Conservation (phyloP, 2,797 vertebrate species). For the Odontamblyopus rebecca region DNA sequence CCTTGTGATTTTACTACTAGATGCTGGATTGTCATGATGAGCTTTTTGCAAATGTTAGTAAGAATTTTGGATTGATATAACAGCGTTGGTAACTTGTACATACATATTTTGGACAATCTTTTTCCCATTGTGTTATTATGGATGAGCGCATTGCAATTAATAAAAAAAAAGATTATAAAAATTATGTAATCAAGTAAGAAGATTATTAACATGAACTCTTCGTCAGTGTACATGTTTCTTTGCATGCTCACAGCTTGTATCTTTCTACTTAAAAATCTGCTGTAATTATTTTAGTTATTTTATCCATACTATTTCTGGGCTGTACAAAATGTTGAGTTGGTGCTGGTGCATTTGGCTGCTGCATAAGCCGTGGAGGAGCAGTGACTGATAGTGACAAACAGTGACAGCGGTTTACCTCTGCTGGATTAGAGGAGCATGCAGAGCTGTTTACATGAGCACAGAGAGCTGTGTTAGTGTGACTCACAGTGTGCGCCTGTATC, state of each 20-base stretch:
- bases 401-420: conserved; percentile 60
- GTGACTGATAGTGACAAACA: conserved; percentile 53
- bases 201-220: too few relatives aligned
- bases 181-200: too few relatives aligned
- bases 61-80: too few relatives aligned
- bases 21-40: too few relatives aligned
- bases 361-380: conserved; percentile 37
- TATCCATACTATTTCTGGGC: not conserved
- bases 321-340: conserved; percentile 2
- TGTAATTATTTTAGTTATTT: not conserved
- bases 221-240: too few relatives aligned
- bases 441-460: conserved; percentile 59
- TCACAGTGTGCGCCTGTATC: conserved; percentile 31
- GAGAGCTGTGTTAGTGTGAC: conserved; percentile 38
- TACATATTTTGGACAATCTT: not conserved
- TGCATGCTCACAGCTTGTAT: too few relatives aligned
- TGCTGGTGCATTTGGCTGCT: conserved; percentile 23
- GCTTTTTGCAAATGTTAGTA: too few relatives aligned
- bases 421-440: conserved; percentile 51
- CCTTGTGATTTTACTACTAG: too few relatives aligned
- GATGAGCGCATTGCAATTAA: not conserved
- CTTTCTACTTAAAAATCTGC: not conserved
- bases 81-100: not conserved
- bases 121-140: not conserved
- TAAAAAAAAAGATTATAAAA: too few relatives aligned